Base-by-base conservation (phyloP, 2,113 vertebrate species). In the Malurus cyaneus region DNA sequence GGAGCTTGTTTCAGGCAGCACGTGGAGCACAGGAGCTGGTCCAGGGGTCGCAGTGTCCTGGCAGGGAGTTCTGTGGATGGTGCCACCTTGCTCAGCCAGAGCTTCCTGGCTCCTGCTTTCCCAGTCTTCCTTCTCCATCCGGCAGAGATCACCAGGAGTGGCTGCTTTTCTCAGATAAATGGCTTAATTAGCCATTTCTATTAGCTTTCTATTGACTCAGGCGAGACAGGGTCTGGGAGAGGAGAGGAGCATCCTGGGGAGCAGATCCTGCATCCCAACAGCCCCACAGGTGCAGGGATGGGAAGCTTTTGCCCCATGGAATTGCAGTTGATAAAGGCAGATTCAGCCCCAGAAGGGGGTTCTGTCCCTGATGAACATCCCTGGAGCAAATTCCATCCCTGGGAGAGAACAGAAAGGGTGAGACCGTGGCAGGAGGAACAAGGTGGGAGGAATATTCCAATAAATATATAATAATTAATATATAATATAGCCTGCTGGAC, bases 91-190 rank as follows among this genome's bases (percentile, higher is more conserved):
- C 57, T 24, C 52, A 54, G 80, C 69, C 1, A 2, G 24, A 67
- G n/a, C 86, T 14, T 36, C 26, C 64, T n/a, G 2, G 1, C 29
- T 21, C 18, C 71, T 88, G 56, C 39, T 36, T 26, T 54, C 25
- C 71, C 36, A 7, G 5, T 19, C 3, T 84, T 69, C 46, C 64
- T 93, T 17, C 65, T 72, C n/a, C 94, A 36, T 57, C 72, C 80
- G 13, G 61, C 81, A 12, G 13, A 15, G 66, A 61, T 93, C 65
- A 8, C 74, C 74, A 20, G 20, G 53, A 93, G 78, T 10, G 54
- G 59, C 79, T 93, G 93, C 82, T 83, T 72, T 64, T 53, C 72
- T 76, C 88, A 80, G 74, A 94, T 70, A 93, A 95, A 95, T 88
- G 73, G 50, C 88, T 96, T 83, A 57, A 92, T 92, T 92, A 93